phyloP scores from a whole-genome alignment of 1,140 invertebrate species.

The Chymomyza costata region DNA sequence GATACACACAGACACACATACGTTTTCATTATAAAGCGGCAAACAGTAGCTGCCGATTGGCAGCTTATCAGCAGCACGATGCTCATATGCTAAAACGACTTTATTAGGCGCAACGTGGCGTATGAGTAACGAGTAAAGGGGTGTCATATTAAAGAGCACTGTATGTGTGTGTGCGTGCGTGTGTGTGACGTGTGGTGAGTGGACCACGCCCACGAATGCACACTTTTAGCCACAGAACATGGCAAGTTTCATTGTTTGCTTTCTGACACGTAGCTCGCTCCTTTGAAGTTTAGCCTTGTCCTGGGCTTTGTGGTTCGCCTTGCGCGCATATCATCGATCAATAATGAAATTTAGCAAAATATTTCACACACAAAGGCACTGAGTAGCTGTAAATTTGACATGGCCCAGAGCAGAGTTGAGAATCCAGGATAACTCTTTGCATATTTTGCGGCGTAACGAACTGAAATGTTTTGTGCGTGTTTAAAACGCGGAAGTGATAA shows the following conservation, averaged over 20 bases:
- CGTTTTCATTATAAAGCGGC: conserved; percentile 37
- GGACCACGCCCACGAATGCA: conserved; percentile 11
- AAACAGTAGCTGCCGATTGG: conserved; percentile 33
- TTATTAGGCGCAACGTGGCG: conserved; percentile 41
- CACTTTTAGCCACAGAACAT: no score
- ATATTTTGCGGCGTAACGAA: conserved; percentile 50
- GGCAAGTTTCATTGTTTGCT: no score
- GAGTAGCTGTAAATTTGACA: conserved; percentile 12
- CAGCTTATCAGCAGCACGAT: conserved; percentile 37
- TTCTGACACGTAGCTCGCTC: no score
- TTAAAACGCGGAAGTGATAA: conserved; percentile 65
- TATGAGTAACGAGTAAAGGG: conserved; percentile 55
- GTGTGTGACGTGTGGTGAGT: conserved; percentile 27
- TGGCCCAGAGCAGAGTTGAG: conserved; percentile 33
- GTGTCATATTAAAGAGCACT: no score
- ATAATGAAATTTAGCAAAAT: conserved; percentile 72
- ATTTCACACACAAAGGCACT: conserved; percentile 34
- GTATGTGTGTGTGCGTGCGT: no score
- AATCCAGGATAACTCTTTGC: conserved; percentile 28
- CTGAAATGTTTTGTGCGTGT: conserved; percentile 48
- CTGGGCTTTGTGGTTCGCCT: neutral
- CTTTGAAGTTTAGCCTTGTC: no score
- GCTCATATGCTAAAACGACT: conserved; percentile 51
- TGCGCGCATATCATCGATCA: conserved; percentile 40
- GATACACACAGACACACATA: conserved; percentile 19